Conservation (phyloP, 64 coral and sea anemone species). For the Stichodactyla mertensii region DNA sequence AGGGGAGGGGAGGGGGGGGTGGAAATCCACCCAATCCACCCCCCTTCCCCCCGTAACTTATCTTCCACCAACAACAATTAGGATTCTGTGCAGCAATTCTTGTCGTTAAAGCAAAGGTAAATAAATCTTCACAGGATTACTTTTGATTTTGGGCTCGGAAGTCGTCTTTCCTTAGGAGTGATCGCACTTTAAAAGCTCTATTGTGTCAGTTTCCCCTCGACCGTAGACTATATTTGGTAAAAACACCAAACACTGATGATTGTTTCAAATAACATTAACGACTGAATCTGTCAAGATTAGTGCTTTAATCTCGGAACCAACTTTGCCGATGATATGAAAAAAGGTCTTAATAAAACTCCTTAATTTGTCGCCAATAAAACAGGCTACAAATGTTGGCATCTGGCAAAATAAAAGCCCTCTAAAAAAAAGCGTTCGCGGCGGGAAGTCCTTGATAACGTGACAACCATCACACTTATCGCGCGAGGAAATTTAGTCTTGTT, state of each 20-base stretch:
- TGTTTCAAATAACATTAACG: constrained; percentile 1
- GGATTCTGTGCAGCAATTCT: too few relatives aligned
- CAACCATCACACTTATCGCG: neutral
- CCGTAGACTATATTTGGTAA: neutral
- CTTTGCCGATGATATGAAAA: neutral
- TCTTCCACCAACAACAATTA: too few relatives aligned
- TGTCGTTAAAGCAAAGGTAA: too few relatives aligned
- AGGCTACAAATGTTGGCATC: neutral
- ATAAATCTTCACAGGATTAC: too few relatives aligned
- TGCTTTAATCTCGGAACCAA: neutral
- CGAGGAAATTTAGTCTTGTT: neutral
- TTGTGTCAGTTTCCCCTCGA: too few relatives aligned
- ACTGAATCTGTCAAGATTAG: neutral
- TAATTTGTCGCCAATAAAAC: neutral
- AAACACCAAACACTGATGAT: neutral
- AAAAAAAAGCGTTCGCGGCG: neutral
- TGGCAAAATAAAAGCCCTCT: neutral
- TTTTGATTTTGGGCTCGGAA: too few relatives aligned
- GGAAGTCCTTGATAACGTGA: constrained; percentile 1
- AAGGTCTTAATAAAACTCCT: neutral
- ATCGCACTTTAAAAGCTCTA: too few relatives aligned
- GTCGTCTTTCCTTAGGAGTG: too few relatives aligned
- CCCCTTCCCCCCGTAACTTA: too few relatives aligned
- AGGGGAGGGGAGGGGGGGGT: too few relatives aligned
- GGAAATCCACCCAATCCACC: too few relatives aligned